These are phyloP conservation scores for Gonioctena quinquepunctata DNA, from an alignment of 1,140 invertebrate species.

Conservation along the genomic window DNA sequence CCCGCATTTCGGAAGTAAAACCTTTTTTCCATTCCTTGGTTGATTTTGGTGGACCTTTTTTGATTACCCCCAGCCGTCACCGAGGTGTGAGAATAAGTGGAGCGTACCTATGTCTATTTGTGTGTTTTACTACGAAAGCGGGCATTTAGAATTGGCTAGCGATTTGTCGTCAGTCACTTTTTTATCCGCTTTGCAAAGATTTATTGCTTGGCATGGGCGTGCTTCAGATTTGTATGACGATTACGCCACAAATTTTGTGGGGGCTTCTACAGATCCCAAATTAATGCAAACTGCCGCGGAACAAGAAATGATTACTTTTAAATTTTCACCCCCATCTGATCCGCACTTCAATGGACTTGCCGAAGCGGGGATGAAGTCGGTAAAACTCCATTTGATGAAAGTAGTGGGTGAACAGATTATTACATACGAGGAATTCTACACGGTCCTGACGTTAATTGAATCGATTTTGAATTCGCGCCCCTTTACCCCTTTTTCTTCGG, in stretches of 20 bases:
- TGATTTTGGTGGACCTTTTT: conserved; percentile 43
- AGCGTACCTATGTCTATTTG: conserved; percentile 13
- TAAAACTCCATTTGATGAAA: background rate
- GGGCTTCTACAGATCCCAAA: conserved; percentile 40
- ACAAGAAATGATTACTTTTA: background rate
- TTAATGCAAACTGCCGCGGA: background rate
- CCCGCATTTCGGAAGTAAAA: background rate
- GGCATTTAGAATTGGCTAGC: background rate
- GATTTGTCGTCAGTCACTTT: background rate
- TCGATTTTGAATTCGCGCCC: background rate
- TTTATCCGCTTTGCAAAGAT: conserved; percentile 39
- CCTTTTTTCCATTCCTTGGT: background rate
- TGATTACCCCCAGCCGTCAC: conserved; percentile 15
- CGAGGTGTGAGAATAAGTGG: conserved; percentile 40
- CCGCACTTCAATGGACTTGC: background rate
- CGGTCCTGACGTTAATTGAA: background rate
- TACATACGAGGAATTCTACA: conserved; percentile 11
- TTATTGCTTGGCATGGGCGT: background rate
- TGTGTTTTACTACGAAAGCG: conserved; percentile 1
- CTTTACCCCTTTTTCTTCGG: background rate
- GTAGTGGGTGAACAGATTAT: background rate
- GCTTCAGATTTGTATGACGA: conserved; percentile 44
- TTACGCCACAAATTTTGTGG: conserved; percentile 52
- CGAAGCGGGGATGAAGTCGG: background rate
- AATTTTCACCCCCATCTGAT: conserved; percentile 2